Evolutionary conservation across 2,797 vertebrate genomes (phyloP).

Genomic region (Channallabes apus): DNA sequence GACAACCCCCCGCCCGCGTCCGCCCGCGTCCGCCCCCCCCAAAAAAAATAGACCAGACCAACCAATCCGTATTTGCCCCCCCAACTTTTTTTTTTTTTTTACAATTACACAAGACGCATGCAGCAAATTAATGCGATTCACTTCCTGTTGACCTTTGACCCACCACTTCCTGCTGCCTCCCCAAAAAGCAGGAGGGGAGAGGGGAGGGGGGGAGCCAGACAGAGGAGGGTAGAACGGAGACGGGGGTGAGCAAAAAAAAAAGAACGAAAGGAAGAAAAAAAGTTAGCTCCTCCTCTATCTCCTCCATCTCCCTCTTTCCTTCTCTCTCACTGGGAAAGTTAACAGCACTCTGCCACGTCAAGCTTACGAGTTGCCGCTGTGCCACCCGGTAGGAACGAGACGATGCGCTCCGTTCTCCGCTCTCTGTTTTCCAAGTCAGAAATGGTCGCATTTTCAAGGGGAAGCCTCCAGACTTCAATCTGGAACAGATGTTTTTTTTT

Average conservation of each 20-base stretch:
- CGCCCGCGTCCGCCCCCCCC: constrained; percentile 4
- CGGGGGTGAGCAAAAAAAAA: constrained; percentile 15
- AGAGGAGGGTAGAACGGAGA: constrained; percentile 40
- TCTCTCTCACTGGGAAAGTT: constrained; percentile 72
- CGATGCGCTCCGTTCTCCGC: constrained; percentile 14
- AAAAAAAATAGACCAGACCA: background rate
- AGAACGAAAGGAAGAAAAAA: constrained; percentile 33
- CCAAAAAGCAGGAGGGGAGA: constrained; percentile 54
- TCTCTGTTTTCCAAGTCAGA: constrained; percentile 5
- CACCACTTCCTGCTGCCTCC: constrained; percentile 78
- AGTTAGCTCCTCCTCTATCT: constrained; percentile 75
- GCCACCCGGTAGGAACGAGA: constrained; percentile 33
- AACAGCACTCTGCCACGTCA: constrained; percentile 91
- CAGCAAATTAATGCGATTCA: constrained; percentile 76
- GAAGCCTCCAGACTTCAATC: constrained; percentile 9
- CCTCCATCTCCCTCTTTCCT: constrained; percentile 39
- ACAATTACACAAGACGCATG: constrained; percentile 56
- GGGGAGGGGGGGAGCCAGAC: constrained; percentile 45
- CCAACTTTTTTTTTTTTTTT: constrained; percentile 28
- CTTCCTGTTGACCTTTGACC: constrained; percentile 95
- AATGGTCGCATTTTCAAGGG: background rate
- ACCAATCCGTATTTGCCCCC: constrained; percentile 22
- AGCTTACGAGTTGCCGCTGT: constrained; percentile 73
- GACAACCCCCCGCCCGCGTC: background rate
- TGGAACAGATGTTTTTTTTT: background rate